Evolutionary conservation across 2,113 vertebrate species (phyloP).

Genomic region (Pandion haliaetus): DNA sequence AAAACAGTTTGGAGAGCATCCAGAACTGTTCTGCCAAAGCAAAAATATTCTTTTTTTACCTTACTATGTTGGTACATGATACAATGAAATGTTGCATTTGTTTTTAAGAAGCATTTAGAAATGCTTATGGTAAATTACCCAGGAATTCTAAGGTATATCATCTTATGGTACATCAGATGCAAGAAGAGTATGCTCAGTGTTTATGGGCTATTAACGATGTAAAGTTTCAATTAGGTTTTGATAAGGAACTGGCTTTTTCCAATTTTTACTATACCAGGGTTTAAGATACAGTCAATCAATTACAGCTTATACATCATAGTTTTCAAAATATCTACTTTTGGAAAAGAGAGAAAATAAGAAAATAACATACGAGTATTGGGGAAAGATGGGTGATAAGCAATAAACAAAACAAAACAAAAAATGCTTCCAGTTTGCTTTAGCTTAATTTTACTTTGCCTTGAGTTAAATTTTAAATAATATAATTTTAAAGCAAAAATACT

Average conservation of each 20-base stretch:
- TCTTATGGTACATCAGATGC: neutral
- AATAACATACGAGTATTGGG: accelerated
- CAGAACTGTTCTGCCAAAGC: neutral
- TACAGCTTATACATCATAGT: neutral
- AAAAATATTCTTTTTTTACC: neutral
- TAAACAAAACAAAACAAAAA: neutral
- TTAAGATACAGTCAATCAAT: neutral
- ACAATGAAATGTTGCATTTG: neutral
- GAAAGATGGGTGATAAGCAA: neutral
- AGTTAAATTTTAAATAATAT: neutral
- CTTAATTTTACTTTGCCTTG: neutral
- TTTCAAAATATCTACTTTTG: neutral
- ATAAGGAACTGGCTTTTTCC: neutral
- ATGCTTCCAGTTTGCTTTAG: neutral
- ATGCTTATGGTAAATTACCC: neutral
- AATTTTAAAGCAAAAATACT: neutral
- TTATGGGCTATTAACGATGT: neutral
- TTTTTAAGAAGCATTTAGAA: neutral
- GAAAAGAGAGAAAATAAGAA: neutral
- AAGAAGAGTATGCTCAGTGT: neutral
- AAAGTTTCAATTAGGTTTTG: neutral
- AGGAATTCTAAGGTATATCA: neutral
- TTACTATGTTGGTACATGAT: neutral
- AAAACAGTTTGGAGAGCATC: neutral
- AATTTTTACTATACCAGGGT: neutral